A percentile compares a stretch with the other conserved stretches of the same genome.
These are phyloP conservation scores for Spea bombifrons DNA, from an alignment of 2,113 vertebrate genomes.

Conservation along the genomic window DNA sequence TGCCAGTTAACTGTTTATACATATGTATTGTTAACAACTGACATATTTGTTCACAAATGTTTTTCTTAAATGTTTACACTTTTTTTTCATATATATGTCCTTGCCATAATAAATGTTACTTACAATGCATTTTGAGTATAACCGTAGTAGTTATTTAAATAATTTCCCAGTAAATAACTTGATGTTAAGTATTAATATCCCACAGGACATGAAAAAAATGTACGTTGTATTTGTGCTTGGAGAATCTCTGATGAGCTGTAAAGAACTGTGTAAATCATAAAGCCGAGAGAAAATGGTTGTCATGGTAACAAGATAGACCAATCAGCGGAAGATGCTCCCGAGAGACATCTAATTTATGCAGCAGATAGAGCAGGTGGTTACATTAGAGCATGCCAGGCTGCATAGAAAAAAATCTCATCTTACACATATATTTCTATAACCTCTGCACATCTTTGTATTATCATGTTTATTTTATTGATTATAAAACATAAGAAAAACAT, in stretches of 20 bases:
- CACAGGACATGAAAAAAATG: slow-evolving; percentile 4
- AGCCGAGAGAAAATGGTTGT: slow-evolving; percentile 44
- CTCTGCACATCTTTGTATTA: neutral
- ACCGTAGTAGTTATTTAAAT: slow-evolving; percentile 9
- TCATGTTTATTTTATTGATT: neutral
- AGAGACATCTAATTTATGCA: slow-evolving; percentile 44
- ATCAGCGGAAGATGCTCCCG: slow-evolving; percentile 34
- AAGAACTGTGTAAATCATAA: slow-evolving; percentile 40
- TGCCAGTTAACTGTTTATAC: neutral
- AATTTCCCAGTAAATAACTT: slow-evolving; percentile 32
- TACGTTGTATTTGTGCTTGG: slow-evolving; percentile 12
- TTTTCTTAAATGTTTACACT: neutral
- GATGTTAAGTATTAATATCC: slow-evolving; percentile 32
- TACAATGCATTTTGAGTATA: too few species aligned
- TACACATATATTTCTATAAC: neutral
- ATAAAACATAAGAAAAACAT: neutral
- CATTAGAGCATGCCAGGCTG: slow-evolving; percentile 40
- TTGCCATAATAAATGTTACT: neutral
- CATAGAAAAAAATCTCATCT: slow-evolving; percentile 2
- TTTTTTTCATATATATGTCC: neutral
- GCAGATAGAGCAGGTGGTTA: slow-evolving; percentile 45
- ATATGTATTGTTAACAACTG: neutral
- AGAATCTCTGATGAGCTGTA: slow-evolving; percentile 41
- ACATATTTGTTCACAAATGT: neutral
- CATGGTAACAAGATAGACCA: slow-evolving; percentile 44